Conservation (phyloP, 2,888 invertebrate species). For the Ophraella communa region DNA sequence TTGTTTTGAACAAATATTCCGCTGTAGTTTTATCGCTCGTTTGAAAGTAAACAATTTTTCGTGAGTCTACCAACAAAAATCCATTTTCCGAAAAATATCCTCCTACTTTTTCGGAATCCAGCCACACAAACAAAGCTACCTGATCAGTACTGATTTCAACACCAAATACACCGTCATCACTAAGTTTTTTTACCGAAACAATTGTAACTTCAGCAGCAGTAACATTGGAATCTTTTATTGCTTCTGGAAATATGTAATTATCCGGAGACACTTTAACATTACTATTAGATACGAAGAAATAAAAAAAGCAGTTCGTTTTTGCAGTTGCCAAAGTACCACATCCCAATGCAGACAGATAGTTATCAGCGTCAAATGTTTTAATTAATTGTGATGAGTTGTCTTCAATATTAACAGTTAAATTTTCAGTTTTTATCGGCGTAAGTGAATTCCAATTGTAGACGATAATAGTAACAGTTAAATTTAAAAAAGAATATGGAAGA, state of each 20-base stretch:
- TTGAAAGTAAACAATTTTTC: constrained; percentile 42
- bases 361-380: constrained; percentile 43
- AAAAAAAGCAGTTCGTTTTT: constrained; percentile 58
- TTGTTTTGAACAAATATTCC: constrained; percentile 41
- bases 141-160: constrained; percentile 61
- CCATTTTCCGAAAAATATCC: constrained; percentile 82
- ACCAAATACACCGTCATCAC: constrained; percentile 40
- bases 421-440: neutral
- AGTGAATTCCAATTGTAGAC: constrained; percentile 64
- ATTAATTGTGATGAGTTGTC: constrained; percentile 30
- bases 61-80: constrained; percentile 58
- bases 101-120: constrained; percentile 62
- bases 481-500: constrained; percentile 42
- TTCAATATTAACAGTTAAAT: neutral
- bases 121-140: constrained; percentile 74
- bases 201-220: constrained; percentile 54
- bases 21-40: constrained; percentile 38
- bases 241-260: constrained; percentile 72
- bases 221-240: constrained; percentile 61
- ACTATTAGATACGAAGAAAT: constrained; percentile 60
- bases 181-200: constrained; percentile 36
- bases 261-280: constrained; percentile 63
- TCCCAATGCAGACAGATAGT: constrained; percentile 48
- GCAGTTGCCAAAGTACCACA: constrained; percentile 52
- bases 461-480: constrained; percentile 64